Evolutionary conservation across 2,113 vertebrate species (phyloP), one percentile per base, ranked within the genome.

Genomic region (Peromyscus maniculatus): DNA sequence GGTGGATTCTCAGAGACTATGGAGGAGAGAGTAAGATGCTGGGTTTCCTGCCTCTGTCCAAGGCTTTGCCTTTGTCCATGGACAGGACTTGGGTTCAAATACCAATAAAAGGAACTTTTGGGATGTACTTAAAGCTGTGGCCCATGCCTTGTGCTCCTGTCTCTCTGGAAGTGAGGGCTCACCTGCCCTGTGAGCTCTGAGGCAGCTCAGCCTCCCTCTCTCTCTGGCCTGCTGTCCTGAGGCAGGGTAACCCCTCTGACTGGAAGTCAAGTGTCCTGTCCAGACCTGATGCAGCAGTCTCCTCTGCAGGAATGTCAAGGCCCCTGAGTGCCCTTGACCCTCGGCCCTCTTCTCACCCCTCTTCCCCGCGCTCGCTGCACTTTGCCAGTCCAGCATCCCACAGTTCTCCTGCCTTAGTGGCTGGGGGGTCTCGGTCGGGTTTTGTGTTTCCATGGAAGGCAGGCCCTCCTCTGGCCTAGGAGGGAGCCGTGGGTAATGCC

Each of bases 81-180:
- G 75, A 55, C 28, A 87, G 17, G 62, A 95, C 75, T 89, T n/a
- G 86, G 43, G 49, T 57, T 93, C 36, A 91, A 36, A 93, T 66
- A 36, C 46, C 36, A 96, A 91, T 96, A 95, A 98, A 97, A 4
- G 2, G 22, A 95, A 78, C 24, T 86, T 55, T 52, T 89, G 22
- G 75, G 69, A 72, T 31, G 11, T 78, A 91, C n/a, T 94, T 75
- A 64, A 91, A 71, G 66, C 83, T 36, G 11, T 55, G 49, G 57
- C 15, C 52, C 33, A 62, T 71, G 49, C 49, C 80, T 95, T 79
- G 9, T 3, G 43, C 86, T 43, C 46, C 33, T 28, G 21, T 75
- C 9, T 55, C 1, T 80, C 77, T 89, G 17, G 0, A 10, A 28
- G 4, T 43, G 36, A 79, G 75, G 92, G 16, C 21, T 49, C 21